Evolutionary conservation across 2,888 invertebrate species (phyloP).

Genomic region (Caenorhabditis virilis): DNA sequence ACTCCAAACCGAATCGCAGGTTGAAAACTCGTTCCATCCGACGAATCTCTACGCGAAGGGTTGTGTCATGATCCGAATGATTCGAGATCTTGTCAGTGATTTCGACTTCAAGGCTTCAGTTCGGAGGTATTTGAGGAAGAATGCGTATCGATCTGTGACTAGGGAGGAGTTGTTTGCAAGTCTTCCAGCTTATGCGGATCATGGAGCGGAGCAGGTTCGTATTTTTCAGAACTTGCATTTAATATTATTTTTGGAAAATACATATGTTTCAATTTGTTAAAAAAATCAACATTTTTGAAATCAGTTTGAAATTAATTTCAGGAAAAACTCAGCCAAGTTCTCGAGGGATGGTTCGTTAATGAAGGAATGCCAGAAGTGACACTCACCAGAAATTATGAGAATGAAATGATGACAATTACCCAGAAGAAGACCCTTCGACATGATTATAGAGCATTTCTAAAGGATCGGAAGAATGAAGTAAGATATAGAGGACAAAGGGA

Average conservation of each 20-base stretch:
- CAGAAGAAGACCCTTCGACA: constrained; percentile 33
- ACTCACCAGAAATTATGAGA: constrained; percentile 63
- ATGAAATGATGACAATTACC: constrained; percentile 44
- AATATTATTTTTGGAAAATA: too few relatives aligned
- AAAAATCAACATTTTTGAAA: too few relatives aligned
- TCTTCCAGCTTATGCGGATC: constrained; percentile 61
- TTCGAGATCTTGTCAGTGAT: constrained; percentile 60
- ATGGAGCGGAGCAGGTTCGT: constrained; percentile 60
- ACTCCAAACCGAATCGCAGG: constrained; percentile 89
- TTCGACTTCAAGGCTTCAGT: constrained; percentile 60
- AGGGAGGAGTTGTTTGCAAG: constrained; percentile 56
- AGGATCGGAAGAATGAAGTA: constrained; percentile 18
- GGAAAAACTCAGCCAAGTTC: constrained; percentile 15
- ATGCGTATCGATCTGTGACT: constrained; percentile 60
- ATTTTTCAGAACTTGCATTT: background rate
- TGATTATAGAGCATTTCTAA: constrained; percentile 29
- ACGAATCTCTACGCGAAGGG: constrained; percentile 69
- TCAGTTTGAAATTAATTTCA: too few relatives aligned
- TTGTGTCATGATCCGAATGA: constrained; percentile 63
- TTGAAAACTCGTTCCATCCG: constrained; percentile 78
- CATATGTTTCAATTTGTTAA: too few relatives aligned
- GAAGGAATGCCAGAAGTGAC: constrained; percentile 64
- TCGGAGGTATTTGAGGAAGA: constrained; percentile 50
- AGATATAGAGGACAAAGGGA: constrained; percentile 8
- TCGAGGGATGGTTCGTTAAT: constrained; percentile 65